A percentile compares a stretch with the other conserved stretches of the same genome.
Conservation (phyloP, 2,888 invertebrate genomes). For the Fabriciana adippe region DNA sequence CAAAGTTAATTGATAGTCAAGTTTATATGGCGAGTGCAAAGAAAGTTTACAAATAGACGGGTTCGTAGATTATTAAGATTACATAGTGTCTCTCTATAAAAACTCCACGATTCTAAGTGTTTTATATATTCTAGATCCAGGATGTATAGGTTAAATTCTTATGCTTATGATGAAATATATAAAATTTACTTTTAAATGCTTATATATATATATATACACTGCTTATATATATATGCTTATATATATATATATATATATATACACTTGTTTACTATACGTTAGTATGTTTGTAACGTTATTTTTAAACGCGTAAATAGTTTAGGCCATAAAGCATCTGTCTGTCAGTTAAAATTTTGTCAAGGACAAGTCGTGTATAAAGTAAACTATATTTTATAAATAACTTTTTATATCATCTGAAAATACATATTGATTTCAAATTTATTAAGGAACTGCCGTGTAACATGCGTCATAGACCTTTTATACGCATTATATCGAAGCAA, state of each 20-base stretch:
- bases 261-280: conserved; percentile 40
- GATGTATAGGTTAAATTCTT: too few species aligned
- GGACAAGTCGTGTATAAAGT: conserved; percentile 62
- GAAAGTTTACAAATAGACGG: too few species aligned
- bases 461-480: conserved; percentile 41
- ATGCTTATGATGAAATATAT: too few species aligned
- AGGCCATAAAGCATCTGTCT: conserved; percentile 53
- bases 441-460: conserved; percentile 37
- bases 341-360: conserved; percentile 63
- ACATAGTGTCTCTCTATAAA: too few species aligned
- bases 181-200: too few species aligned
- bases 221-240: too few species aligned
- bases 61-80: too few species aligned
- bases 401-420: conserved; percentile 64
- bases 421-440: conserved; percentile 50
- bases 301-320: conserved; percentile 54
- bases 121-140: too few species aligned
- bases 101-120: too few species aligned
- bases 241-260: too few species aligned
- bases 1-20: too few species aligned
- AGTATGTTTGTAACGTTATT: conserved; percentile 52
- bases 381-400: conserved; percentile 51
- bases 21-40: too few species aligned
- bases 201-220: neutral
- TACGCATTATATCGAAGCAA: neutral